Evolutionary conservation across 2,113 vertebrate species (phyloP), one percentile per base, ranked within the genome.

Genomic region (Periophthalmodon schlosseri): DNA sequence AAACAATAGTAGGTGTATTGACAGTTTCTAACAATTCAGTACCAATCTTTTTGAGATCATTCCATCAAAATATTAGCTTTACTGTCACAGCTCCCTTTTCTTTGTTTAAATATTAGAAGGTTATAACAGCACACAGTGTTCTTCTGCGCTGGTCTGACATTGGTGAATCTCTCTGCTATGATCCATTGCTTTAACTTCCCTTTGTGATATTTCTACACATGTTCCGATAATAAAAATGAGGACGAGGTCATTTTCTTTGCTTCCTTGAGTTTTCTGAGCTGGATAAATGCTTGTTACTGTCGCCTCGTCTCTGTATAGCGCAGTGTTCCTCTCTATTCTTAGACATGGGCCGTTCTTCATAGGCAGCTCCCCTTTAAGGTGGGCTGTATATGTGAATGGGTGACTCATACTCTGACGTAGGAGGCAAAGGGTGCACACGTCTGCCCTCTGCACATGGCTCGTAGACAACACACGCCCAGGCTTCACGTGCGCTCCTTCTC

Each of bases 391-490:
- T 71, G 72, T 75, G 78, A 72, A 69, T 80, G 85, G 61, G 71
- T 93, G 91, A 91, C 69, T 92, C 89, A 92, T 70, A 6, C 66
- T 5, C 68, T 88, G 85, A 90, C 78, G 82, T 66, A 70, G 63
- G 33, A 70, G 18, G 68, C 78, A 76, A 36, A 74, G 74, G 73
- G 84, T 85, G 57, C 69, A 82, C 90, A 89, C 34, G 75, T 85
- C 79, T 79, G 73, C 81, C 84, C 61, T 13, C 6, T 70, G 87
- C 90, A 93, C 91, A 91, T 92, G 91, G 87, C 86, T 70, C 70
- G 52, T 70, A 80, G 90, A 85, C 85, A 81, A 84, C 90, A 89
- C 87, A 87, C 86, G 88, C 82, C 72, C 83, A 71, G 86, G 75
- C 75, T 87, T 92, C 89, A 91, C 89, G 80, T 93, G 87, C 80